Conservation (phyloP, 2,797 vertebrate species). For the Poeciliopsis gracilis region DNA sequence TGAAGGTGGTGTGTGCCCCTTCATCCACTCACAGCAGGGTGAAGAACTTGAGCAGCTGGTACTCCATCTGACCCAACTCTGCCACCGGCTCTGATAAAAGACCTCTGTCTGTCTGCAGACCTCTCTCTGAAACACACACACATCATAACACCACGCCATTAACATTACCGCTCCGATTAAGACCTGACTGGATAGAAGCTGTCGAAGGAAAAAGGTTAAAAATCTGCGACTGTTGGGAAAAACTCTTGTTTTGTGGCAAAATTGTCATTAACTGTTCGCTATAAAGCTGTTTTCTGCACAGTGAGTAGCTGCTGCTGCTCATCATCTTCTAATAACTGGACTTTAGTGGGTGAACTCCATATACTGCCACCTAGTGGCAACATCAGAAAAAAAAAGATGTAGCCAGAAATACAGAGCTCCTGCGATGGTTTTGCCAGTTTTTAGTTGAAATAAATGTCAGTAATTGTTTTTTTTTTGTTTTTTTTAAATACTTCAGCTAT, state of each 20-base stretch:
- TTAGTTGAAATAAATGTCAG: neutral
- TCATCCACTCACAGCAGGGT: slow-evolving; percentile 88
- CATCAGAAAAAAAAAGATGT: neutral
- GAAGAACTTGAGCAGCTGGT: slow-evolving; percentile 92
- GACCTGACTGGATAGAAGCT: neutral
- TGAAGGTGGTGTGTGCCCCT: slow-evolving; percentile 36
- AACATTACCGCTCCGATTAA: slow-evolving; percentile 1
- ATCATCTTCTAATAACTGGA: neutral
- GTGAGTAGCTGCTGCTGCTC: neutral
- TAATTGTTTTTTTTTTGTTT: neutral
- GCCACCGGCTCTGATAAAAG: slow-evolving; percentile 80
- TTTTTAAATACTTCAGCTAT: neutral
- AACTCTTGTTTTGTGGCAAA: neutral
- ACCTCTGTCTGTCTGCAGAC: slow-evolving; percentile 83
- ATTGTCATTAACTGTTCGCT: neutral
- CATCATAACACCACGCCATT: slow-evolving; percentile 32
- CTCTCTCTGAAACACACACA: slow-evolving; percentile 77
- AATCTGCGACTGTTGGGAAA: neutral
- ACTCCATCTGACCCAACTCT: slow-evolving; percentile 89
- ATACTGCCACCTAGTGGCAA: neutral
- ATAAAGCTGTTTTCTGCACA: neutral
- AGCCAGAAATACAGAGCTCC: neutral
- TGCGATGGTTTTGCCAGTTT: neutral
- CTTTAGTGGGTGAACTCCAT: neutral
- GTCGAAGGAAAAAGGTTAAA: neutral